phyloP scores from a whole-genome alignment of 2,888 invertebrate species.

The Mesochorus sp. region DNA sequence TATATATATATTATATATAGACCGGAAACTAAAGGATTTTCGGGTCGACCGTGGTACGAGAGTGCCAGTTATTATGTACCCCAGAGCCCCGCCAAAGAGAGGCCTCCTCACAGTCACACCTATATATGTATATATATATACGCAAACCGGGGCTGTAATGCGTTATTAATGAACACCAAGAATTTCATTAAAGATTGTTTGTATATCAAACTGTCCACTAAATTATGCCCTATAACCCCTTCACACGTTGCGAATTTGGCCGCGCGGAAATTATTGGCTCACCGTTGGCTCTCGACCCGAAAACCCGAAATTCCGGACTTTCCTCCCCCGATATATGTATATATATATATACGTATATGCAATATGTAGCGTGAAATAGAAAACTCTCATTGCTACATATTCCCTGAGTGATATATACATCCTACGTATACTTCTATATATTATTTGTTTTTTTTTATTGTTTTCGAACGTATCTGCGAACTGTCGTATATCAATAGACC shows the following conservation, averaged over 20 bases:
- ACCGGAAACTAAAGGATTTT: slow-evolving; percentile 39
- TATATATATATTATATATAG: neutral
- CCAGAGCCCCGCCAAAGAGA: slow-evolving; percentile 47
- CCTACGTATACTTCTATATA: neutral
- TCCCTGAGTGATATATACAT: neutral
- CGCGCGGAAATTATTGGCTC: slow-evolving; percentile 79
- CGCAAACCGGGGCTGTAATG: slow-evolving; percentile 82
- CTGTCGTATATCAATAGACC: too few species aligned
- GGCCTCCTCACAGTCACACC: slow-evolving; percentile 25
- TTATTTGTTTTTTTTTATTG: neutral
- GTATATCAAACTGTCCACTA: slow-evolving; percentile 86
- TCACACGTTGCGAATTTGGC: slow-evolving; percentile 74
- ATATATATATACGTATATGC: neutral
- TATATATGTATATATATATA: slow-evolving; percentile 14
- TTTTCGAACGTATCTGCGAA: too few species aligned
- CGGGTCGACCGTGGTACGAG: slow-evolving; percentile 34
- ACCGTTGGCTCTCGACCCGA: slow-evolving; percentile 46
- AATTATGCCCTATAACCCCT: slow-evolving; percentile 83
- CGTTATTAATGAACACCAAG: slow-evolving; percentile 87
- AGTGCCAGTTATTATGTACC: slow-evolving; percentile 57
- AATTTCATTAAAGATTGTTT: slow-evolving; percentile 87
- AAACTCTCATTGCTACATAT: neutral
- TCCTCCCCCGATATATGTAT: neutral
- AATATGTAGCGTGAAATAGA: neutral
- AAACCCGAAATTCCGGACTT: slow-evolving; percentile 59